Conservation (phyloP, 2,888 invertebrate species). For the Himalopsyche anomala region DNA sequence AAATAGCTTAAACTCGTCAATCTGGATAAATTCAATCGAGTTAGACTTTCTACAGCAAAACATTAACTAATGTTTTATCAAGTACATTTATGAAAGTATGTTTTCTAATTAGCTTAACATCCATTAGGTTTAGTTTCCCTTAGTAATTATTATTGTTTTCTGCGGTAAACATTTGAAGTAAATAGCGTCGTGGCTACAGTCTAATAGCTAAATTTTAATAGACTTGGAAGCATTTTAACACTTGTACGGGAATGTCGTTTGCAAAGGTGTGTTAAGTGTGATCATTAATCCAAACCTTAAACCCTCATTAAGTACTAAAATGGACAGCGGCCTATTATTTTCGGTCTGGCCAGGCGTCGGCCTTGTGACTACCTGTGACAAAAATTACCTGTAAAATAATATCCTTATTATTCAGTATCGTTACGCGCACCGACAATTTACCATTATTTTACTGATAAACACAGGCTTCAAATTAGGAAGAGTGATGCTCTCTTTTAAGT, state of each 20-base stretch:
- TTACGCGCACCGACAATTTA: too few relatives aligned
- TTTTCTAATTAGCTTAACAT: too few relatives aligned
- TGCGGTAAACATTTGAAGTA: not conserved
- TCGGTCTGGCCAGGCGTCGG: not conserved
- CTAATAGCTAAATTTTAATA: slow-evolving; percentile 6
- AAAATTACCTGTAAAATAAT: slow-evolving; percentile 28
- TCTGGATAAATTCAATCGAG: too few relatives aligned
- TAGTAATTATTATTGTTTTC: slow-evolving; percentile 12
- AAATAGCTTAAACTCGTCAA: too few relatives aligned
- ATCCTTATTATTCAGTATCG: not conserved
- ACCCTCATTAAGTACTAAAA: slow-evolving; percentile 14
- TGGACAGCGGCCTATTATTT: slow-evolving; percentile 21
- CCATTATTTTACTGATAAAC: too few relatives aligned
- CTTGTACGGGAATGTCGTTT: not conserved
- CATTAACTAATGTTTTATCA: too few relatives aligned
- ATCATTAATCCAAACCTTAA: slow-evolving; percentile 27
- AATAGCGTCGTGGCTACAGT: not conserved
- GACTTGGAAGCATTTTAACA: slow-evolving; percentile 7
- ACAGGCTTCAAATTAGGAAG: too few relatives aligned
- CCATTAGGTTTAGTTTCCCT: not conserved
- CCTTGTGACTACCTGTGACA: slow-evolving; percentile 8
- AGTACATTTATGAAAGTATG: too few relatives aligned
- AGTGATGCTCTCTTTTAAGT: too few relatives aligned
- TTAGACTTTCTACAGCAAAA: too few relatives aligned
- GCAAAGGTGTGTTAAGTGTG: slow-evolving; percentile 19